Conservation (phyloP, 1,140 invertebrate genomes). For the Anastrepha ludens region DNA sequence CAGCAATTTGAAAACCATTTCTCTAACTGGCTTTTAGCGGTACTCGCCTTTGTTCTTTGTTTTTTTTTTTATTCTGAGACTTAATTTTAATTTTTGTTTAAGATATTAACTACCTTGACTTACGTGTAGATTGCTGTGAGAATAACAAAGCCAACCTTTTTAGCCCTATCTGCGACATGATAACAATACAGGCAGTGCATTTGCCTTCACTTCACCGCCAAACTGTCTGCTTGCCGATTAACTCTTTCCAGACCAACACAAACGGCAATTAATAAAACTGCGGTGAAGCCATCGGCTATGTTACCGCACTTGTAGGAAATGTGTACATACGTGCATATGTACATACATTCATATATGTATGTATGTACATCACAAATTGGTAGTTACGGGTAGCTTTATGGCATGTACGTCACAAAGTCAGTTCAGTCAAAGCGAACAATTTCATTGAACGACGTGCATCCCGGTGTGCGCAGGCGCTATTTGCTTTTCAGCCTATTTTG, state of each 20-base stretch:
- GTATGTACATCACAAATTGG: not conserved
- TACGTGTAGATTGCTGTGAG: not conserved
- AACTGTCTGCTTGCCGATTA: not conserved
- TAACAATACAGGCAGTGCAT: conserved; percentile 15
- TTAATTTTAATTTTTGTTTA: not conserved
- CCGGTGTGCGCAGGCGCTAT: conserved; percentile 34
- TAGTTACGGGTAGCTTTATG: not conserved
- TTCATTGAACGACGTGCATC: not conserved
- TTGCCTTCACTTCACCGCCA: not conserved
- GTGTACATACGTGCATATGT: not conserved
- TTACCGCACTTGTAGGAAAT: not conserved
- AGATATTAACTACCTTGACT: not conserved
- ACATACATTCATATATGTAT: not conserved
- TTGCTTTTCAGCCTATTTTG: conserved; percentile 5
- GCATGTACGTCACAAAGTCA: conserved; percentile 41
- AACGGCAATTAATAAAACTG: conserved; percentile 38
- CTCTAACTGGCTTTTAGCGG: not conserved
- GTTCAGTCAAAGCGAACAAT: conserved; percentile 13
- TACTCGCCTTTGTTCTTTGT: conserved; percentile 5
- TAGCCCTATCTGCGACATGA: not conserved
- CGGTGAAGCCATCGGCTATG: not conserved
- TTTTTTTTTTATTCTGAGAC: not conserved
- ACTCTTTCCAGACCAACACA: not conserved
- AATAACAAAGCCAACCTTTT: not conserved
- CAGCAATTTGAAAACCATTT: conserved; percentile 1